Evolutionary conservation across 2,888 invertebrate genomes (phyloP).

Genomic region (Lissonota sp.): DNA sequence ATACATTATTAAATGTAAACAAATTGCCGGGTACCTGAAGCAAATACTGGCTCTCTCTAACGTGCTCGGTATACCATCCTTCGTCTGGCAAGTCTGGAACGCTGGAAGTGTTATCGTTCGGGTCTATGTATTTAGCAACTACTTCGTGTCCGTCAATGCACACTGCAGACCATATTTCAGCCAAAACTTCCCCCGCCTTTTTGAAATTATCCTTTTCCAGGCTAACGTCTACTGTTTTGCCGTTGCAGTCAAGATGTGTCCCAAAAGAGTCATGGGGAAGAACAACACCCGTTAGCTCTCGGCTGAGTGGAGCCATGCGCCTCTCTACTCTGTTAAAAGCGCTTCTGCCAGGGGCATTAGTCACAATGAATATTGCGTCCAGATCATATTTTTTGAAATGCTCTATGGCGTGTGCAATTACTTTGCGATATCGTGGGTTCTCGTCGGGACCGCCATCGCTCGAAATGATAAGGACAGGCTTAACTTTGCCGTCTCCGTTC

Average conservation of each 20-base stretch:
- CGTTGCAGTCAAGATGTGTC: slow-evolving; percentile 72
- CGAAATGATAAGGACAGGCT: slow-evolving; percentile 75
- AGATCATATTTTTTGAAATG: slow-evolving; percentile 70
- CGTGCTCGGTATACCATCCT: slow-evolving; percentile 68
- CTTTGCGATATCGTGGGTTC: slow-evolving; percentile 71
- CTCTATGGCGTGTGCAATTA: slow-evolving; percentile 68
- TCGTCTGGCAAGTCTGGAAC: slow-evolving; percentile 63
- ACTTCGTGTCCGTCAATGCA: slow-evolving; percentile 72
- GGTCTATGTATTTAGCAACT: slow-evolving; percentile 58
- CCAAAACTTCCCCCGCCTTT: slow-evolving; percentile 75
- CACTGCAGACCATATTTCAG: slow-evolving; percentile 75
- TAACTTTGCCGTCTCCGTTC: slow-evolving; percentile 62
- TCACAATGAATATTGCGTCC: slow-evolving; percentile 72
- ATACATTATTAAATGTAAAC: slow-evolving; percentile 64
- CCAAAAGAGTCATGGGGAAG: slow-evolving; percentile 75
- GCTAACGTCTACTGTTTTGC: slow-evolving; percentile 73
- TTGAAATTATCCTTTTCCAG: slow-evolving; percentile 79
- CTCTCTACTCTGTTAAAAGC: slow-evolving; percentile 78
- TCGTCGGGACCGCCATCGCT: slow-evolving; percentile 71
- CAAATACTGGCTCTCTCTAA: slow-evolving; percentile 69
- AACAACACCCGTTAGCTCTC: slow-evolving; percentile 73
- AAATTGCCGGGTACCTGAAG: slow-evolving; percentile 67
- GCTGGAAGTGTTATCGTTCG: slow-evolving; percentile 5
- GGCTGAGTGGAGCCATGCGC: slow-evolving; percentile 74
- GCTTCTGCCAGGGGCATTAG: slow-evolving; percentile 75